Evolutionary conservation across 2,888 invertebrate genomes (phyloP), one percentile per base, ranked within the genome.

Genomic region (Sthenelais limicola): DNA sequence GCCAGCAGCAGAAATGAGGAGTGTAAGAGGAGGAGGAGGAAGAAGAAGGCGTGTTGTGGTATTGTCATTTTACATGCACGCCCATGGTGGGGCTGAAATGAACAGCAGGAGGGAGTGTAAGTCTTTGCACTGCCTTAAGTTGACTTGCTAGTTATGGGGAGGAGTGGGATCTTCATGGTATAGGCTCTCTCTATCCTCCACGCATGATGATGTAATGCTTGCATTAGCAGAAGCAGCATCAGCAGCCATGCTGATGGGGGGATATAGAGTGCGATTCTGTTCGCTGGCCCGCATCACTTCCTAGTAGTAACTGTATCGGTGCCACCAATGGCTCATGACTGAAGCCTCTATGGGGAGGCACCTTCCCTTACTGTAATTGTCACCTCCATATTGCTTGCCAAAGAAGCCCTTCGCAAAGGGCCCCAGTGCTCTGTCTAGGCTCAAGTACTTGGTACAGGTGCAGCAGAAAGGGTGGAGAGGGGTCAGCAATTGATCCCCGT

Each of bases 211-310:
- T 56, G 56, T 56, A 56, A 62, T 62, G 43, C 38, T 21, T 18
- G 38, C 62, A 62, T 62, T 62, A 62, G 62, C 62, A 62, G 24
- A 26, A 62, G 62, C 62, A 62, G 35, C 62, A 62, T 35, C 38
- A 35, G 62, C n/a, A 3, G 62, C 12, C 12, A 43, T 12, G 26
- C 43, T 35, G 43, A 38, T 35, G 43, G 38, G 33, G 24, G 62
- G 62, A 62, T 62, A 62, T 62, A 62, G 62, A 26, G 62, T 62
- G 62, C 43, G 38, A 62, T 62, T 62, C 38, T 35, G 62, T 43
- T 21, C 38, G 62, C 9, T 26, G n/a, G 26, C 26, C 62, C 12
- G 24, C 62, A 38, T 62, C 62, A 35, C 38, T 62, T 62, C 26
- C n/a, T n/a, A n/a, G n/a, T n/a, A n/a, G n/a, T n/a, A n/a, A n/a